Base-by-base conservation (phyloP, 1,140 invertebrate genomes). In the Phortica variegata region DNA sequence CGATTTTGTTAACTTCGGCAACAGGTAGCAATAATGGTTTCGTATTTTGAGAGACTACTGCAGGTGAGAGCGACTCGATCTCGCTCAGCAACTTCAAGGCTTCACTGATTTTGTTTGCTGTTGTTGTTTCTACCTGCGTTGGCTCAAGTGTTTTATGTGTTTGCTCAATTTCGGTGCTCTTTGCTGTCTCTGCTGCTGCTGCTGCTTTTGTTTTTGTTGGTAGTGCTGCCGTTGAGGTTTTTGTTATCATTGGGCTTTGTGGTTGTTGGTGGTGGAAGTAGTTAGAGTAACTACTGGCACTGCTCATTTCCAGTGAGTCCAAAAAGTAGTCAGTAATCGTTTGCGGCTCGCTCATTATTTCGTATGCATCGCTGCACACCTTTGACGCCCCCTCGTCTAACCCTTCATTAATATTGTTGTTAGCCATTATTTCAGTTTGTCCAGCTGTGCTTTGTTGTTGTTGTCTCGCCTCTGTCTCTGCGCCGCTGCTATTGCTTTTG, bases 301-400 rank as follows among this genome's bases (percentile, higher is more conserved):
- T n/a, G n/a, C n/a, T n/a, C n/a, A n/a, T n/a, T n/a, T 47, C 44
- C 2, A 65, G 58, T 44, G 58, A 69, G 47, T 65, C 51, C 37
- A 49, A 49, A 50, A 52, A 69, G 47, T 57, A 60, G 13, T 15
- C 13, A 8, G 43, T 45, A 9, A 38, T 54, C 39, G 20, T 20
- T 31, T 44, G 26, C 4, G 16, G 39, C 12, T 52, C 58, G 52
- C 61, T 63, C 53, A 58, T 69, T 72, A 66, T 71, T 71, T 72
- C 68, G 66, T 68, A 71, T 56, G 66, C 68, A 72, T 72, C 58
- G 60, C 52, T 71, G 68, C 48, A 19, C 4, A 4, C 19, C 37
- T 23, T 41, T 26, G 16, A 18, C 18, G 46, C 38, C 23, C 36
- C 26, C 15, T 32, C n/a, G 41, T 10, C 19, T 13, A 12, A 32